Conservation (phyloP, 2,888 invertebrate species). For the Stomorhina lunata region DNA sequence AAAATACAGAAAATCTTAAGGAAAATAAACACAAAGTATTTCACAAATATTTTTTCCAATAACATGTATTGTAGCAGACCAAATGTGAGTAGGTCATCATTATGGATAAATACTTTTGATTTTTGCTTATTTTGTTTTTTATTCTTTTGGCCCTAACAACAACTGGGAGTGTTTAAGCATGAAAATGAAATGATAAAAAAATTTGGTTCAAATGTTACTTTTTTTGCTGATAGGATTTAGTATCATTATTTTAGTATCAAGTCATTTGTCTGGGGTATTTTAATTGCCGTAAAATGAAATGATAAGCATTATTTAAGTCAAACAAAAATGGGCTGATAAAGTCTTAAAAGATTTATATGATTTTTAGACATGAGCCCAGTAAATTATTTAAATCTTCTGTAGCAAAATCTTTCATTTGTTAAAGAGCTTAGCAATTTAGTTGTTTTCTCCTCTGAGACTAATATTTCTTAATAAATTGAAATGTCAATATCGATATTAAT, state of each 20-base stretch:
- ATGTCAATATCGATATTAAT: no score
- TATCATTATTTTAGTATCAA: neutral
- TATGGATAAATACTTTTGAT: slow-evolving; percentile 1
- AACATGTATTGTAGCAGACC: neutral
- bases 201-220: neutral
- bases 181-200: neutral
- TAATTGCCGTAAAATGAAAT: slow-evolving; percentile 8
- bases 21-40: neutral
- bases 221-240: slow-evolving; percentile 6
- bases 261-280: neutral
- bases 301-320: neutral
- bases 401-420: no score
- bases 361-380: neutral
- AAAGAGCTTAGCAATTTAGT: no score
- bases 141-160: neutral
- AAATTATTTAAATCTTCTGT: no score
- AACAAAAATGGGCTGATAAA: slow-evolving; percentile 11
- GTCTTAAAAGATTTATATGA: slow-evolving; percentile 17
- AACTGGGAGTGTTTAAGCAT: neutral
- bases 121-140: slow-evolving; percentile 21
- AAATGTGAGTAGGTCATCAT: slow-evolving; percentile 9
- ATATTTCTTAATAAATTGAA: no score
- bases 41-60: neutral
- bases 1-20: neutral
- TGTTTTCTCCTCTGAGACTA: no score